Conservation (phyloP, 2,888 invertebrate genomes). For the Pasiphila rectangulata region DNA sequence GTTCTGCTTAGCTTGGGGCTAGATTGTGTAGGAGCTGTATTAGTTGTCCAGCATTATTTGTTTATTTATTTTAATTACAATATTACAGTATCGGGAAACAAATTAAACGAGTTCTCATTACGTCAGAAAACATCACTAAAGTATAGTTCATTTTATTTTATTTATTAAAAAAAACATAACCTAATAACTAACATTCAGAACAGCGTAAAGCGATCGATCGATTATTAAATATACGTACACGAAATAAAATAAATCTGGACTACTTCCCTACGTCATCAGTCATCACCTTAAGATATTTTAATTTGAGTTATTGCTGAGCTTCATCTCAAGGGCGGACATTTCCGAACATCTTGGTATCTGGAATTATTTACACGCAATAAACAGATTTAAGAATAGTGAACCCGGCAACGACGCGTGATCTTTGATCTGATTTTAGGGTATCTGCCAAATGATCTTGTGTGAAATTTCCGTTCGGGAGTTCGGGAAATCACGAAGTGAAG, state of each 20-base stretch:
- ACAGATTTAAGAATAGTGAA: neutral
- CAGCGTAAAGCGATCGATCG: no score
- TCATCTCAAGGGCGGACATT: neutral
- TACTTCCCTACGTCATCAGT: neutral
- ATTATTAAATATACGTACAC: neutral
- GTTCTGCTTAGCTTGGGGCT: no score
- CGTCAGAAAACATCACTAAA: no score
- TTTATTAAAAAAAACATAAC: no score
- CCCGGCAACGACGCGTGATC: neutral
- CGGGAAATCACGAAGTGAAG: neutral
- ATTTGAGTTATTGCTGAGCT: conserved; percentile 1
- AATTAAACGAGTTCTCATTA: no score
- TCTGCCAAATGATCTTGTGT: neutral
- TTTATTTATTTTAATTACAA: no score
- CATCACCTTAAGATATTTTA: conserved; percentile 1
- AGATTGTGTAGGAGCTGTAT: no score
- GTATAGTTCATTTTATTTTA: no score
- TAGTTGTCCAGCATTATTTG: no score
- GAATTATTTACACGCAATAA: neutral
- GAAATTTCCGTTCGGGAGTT: no score
- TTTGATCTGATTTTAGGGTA: neutral
- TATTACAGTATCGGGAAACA: no score
- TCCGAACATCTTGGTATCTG: neutral
- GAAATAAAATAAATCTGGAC: neutral
- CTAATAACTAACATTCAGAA: no score